Evolutionary conservation across 2,888 invertebrate genomes (phyloP), one percentile per base, ranked within the genome.

Genomic region (Corythucha ciliata): DNA sequence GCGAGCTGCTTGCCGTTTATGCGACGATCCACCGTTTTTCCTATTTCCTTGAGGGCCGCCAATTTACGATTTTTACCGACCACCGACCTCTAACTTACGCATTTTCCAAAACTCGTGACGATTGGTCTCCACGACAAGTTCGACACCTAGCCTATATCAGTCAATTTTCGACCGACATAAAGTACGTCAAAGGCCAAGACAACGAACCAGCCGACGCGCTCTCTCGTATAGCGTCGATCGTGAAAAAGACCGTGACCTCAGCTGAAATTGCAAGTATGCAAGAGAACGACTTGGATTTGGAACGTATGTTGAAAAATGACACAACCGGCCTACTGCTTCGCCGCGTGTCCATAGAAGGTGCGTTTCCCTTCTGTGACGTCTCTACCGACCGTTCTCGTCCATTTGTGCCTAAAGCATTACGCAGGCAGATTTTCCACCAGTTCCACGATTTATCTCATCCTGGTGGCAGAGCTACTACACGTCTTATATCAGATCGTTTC

Each of bases 401-500:
- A 12, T 36, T 10, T 36, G 10, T 14, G 7, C 37, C 37, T 12
- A 8, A 14, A 36, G 8, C 16, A 12, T 8, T 8, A 7, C 18
- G 14, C 16, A 33, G n/a, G n/a, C 5, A 46, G 10, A 25, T 37
- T 1, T 56, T 54, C 39, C 24, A 61, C 8, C 3, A 41, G 0
- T 3, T 64, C 0, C 64, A 66, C 46, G 39, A 50, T 1, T 42
- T 65, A 2, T 53, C 60, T 2, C 64, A 63, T 47, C 60, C 61
- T 3, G 62, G 62, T 1, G 46, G 52, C 1, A 57, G 57, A 4
- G 57, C 57, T 0, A 63, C 63, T 1, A 40, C 45, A 3, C 62
- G 59, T 14, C 34, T 68, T 1, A 58, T 69, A 0, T 40, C 63
- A 0, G 36, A 65, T 16, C 58, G 65, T 1, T 69, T 60, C 36